Base-by-base conservation (phyloP, 2,888 invertebrate species). In the Cylloceria caligata region DNA sequence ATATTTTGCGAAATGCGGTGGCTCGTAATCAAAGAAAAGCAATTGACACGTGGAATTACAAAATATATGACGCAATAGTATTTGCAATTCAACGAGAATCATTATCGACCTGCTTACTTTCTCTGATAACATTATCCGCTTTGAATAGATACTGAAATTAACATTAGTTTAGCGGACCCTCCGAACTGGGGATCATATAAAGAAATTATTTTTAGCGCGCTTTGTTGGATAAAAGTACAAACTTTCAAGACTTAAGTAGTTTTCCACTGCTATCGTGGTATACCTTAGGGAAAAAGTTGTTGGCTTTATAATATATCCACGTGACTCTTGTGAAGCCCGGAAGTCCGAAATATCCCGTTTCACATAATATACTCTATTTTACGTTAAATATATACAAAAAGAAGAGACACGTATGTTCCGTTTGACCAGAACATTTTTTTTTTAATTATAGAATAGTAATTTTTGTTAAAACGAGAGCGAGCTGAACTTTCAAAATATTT, bases 131-230 rank as follows among this genome's bases (percentile, higher is more conserved):
- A 77, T 64, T 73, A 34, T 24, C 52, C 42, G 42, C 34, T 19
- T 21, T 30, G 68, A 73, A 13, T 57, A 52, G 34, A 72, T 68
- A 62, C 27, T 34, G 67, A 80, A 71, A 60, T 71, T 60, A 71
- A 27, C 71, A 71, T 71, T 11, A 16, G 13, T 60, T 60, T 9
- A 60, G 34, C 11, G 24, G 16, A 24, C 39, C 5, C 16, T 24
- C 16, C 9, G 1, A 39, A 36, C 9, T n/a, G 55, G n/a, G 13
- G 39, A 55, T 39, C 16, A 36, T 34, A 16, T 34, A 9, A 16
- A 60, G 60, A 36, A 60, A 60, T 36, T 30, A 7, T 11, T 60
- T 36, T 34, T 0, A 19, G 34, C 3, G 9, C 34, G 34, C 19
- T 60, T 34, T 52, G 0, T 11, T 52, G 11, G 24, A 52, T 24